Evolutionary conservation across 2,888 invertebrate genomes (phyloP).

Genomic region (Catonia carolina): DNA sequence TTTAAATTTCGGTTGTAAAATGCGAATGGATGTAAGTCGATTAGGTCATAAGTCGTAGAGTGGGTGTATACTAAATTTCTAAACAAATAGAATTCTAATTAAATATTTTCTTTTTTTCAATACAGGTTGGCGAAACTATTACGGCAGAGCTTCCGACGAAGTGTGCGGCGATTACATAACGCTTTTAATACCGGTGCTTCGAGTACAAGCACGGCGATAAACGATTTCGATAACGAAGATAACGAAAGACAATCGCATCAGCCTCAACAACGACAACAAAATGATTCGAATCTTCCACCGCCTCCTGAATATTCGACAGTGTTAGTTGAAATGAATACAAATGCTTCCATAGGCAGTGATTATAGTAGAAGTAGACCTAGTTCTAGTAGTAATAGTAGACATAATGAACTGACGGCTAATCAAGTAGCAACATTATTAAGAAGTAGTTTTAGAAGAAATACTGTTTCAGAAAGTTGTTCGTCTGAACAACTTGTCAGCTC

Average conservation of each 20-base stretch:
- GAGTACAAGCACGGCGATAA: no score
- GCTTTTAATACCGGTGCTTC: constrained; percentile 25
- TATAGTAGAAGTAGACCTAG: constrained; percentile 9
- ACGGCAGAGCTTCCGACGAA: constrained; percentile 69
- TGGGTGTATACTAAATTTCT: no score
- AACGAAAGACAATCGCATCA: not conserved
- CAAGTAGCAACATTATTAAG: constrained; percentile 53
- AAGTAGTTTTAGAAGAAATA: constrained; percentile 49
- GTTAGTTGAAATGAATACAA: constrained; percentile 53
- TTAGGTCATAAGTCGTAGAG: no score
- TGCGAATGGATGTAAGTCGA: no score
- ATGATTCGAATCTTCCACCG: constrained; percentile 44
- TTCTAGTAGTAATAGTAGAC: constrained; percentile 20
- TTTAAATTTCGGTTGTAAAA: no score
- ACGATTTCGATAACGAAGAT: constrained; percentile 23
- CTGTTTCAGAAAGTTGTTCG: constrained; percentile 47
- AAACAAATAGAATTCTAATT: no score
- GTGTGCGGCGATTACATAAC: constrained; percentile 57
- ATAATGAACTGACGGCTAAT: constrained; percentile 48
- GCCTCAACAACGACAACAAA: constrained; percentile 11
- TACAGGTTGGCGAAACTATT: constrained; percentile 61
- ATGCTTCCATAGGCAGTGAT: not conserved
- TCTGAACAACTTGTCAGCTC: constrained; percentile 55
- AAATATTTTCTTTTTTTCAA: no score
- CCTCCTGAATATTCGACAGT: constrained; percentile 58